Conservation (phyloP, 1,140 invertebrate species). For the roundworm (Caenorhabditis elegans) region DNA sequence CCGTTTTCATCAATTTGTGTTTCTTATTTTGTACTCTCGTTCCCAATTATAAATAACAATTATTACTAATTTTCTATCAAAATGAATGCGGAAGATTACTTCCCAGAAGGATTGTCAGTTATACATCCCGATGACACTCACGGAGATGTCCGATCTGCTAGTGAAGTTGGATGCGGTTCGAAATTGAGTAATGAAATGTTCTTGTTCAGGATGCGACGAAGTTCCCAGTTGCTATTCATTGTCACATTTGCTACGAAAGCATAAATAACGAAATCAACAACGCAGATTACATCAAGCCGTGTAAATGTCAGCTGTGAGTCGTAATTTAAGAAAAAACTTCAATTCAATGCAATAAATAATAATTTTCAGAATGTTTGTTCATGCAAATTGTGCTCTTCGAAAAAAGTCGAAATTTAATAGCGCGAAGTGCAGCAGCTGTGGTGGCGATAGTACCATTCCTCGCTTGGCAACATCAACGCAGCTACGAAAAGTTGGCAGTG, state of each 20-base stretch:
- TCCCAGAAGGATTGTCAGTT: not conserved
- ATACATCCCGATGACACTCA: slow-evolving; percentile 1
- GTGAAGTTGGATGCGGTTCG: not conserved
- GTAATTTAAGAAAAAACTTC: not conserved
- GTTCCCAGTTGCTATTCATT: not conserved
- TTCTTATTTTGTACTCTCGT: too few species aligned
- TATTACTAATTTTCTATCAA: not conserved
- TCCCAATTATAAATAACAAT: not conserved
- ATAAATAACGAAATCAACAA: not conserved
- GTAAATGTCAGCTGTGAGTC: slow-evolving; percentile 4
- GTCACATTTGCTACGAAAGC: slow-evolving; percentile 9
- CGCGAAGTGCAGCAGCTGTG: not conserved
- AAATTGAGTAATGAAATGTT: not conserved
- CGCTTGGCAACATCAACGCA: not conserved
- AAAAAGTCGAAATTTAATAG: not conserved
- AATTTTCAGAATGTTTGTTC: not conserved
- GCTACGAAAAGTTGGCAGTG: not conserved
- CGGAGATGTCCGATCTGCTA: not conserved
- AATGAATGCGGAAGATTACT: slow-evolving; percentile 16
- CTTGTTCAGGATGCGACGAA: not conserved
- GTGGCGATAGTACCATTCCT: not conserved
- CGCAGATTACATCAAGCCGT: not conserved
- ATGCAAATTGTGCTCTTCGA: not conserved
- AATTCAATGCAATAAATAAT: too few species aligned
- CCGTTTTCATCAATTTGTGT: too few species aligned